Base-by-base conservation (phyloP, 2,113 vertebrate species). In the Rhipidura dahli region DNA sequence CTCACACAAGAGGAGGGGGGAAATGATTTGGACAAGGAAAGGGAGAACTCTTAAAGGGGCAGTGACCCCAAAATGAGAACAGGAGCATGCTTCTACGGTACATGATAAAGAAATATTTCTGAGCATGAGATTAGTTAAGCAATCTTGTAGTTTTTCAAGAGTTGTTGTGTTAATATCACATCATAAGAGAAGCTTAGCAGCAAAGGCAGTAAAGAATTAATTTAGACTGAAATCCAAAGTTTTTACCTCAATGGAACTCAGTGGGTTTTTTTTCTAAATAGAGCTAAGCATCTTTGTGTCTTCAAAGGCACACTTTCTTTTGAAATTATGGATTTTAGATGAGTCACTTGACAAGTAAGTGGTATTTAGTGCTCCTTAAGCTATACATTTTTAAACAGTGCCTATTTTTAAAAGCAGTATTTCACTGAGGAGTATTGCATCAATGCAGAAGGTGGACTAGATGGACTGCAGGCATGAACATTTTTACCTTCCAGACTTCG, bases 371-470 rank as follows among this genome's bases (percentile, higher is more conserved):
- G 61, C 40, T 84, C 37, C 40, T 86, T 72, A 49, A 71, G 61
- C 47, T 56, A 56, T 42, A 45, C 7, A 21, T 82, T 83, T 92
- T 94, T 84, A 87, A 94, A 82, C 19, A 75, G 72, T 49, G 69
- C 61, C 63, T 91, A 33, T 78, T 96, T 95, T 93, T 91, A 87
- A 94, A 87, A 84, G 61, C 35, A 60, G 40, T 56, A 53, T 87
- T 84, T 54, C 61, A 44, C 81, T 87, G 13, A 56, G 63, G 71
- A 83, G n/a, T 57, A 87, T 84, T 89, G 14, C 37, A 31, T 90
- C 73, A 71, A 11, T 87, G 65, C 51, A 63, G 50, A 81, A 95
- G n/a, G 51, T 51, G 37, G 37, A 75, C 72, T 84, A 63, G 87
- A 56, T 45, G 59, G 77, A 86, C 61, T 85, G 70, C 61, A 85